These are phyloP conservation scores for Tetrapedia diversipes DNA, from an alignment of 2,888 invertebrate genomes.

Conservation along the genomic window DNA sequence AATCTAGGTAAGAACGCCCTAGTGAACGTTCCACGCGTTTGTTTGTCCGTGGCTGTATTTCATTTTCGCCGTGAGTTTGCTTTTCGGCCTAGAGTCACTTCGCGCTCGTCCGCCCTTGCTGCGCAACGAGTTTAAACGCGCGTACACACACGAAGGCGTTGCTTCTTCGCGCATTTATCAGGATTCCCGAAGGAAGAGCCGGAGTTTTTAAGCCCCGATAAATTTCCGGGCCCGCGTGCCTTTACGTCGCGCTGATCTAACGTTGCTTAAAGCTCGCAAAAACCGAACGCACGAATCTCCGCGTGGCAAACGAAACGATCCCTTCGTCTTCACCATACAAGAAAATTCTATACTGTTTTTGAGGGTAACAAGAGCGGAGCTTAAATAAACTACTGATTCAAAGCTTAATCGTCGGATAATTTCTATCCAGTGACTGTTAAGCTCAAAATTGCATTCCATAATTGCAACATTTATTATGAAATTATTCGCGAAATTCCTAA, in stretches of 20 bases:
- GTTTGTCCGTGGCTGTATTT: slow-evolving; percentile 71
- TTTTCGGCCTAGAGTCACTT: slow-evolving; percentile 79
- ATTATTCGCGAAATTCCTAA: no score
- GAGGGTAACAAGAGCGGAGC: no score
- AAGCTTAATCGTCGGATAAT: no score
- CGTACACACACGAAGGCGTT: slow-evolving; percentile 60
- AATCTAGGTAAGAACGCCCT: not conserved
- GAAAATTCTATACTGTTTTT: no score
- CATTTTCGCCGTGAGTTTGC: slow-evolving; percentile 74
- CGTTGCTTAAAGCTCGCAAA: slow-evolving; percentile 77
- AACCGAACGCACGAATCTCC: slow-evolving; percentile 65
- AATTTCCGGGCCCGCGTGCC: slow-evolving; percentile 76
- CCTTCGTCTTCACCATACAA: not conserved
- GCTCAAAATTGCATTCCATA: no score
- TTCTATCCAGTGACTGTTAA: no score
- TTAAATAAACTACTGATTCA: no score
- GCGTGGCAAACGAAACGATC: slow-evolving; percentile 43
- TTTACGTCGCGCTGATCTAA: slow-evolving; percentile 69
- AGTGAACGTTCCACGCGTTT: slow-evolving; percentile 46
- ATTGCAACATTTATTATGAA: no score
- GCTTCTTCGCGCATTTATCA: slow-evolving; percentile 85
- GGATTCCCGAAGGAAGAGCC: slow-evolving; percentile 87
- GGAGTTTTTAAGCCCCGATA: slow-evolving; percentile 84
- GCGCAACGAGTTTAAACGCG: slow-evolving; percentile 56
- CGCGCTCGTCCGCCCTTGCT: slow-evolving; percentile 56